Evolutionary conservation across 2,888 invertebrate species (phyloP).

Genomic region (Apamea sordens): DNA sequence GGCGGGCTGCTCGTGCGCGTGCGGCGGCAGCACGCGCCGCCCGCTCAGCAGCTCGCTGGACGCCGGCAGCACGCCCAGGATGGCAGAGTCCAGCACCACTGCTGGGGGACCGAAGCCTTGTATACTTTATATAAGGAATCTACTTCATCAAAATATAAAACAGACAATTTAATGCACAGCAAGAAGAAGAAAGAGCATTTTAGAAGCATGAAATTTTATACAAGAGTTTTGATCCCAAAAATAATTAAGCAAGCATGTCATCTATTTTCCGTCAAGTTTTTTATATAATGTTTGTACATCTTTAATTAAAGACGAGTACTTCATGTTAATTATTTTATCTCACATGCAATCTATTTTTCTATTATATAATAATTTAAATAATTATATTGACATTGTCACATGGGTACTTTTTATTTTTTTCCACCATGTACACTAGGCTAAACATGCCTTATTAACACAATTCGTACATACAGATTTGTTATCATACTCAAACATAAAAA

Average conservation of each 20-base stretch:
- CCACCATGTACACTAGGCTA: neutral
- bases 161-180: neutral
- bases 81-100: slow-evolving; percentile 86
- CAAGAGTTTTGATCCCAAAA: neutral
- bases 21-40: slow-evolving; percentile 81
- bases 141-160: neutral
- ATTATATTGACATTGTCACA: neutral
- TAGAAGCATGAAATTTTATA: neutral
- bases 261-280: neutral
- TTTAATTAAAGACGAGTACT: neutral
- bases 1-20: slow-evolving; percentile 75
- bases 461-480: slow-evolving; percentile 33
- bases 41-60: slow-evolving; percentile 81
- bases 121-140: slow-evolving; percentile 39
- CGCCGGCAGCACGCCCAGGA: slow-evolving; percentile 85
- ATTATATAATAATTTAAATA: slow-evolving; percentile 7
- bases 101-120: slow-evolving; percentile 59
- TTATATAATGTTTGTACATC: neutral
- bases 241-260: neutral
- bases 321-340: neutral
- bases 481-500: slow-evolving; percentile 38
- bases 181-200: neutral
- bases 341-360: neutral
- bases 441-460: slow-evolving; percentile 13
- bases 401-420: neutral